Base-by-base conservation (phyloP, 37 sponge, comb jelly and placozoan genomes). In the Crambe crambe region DNA sequence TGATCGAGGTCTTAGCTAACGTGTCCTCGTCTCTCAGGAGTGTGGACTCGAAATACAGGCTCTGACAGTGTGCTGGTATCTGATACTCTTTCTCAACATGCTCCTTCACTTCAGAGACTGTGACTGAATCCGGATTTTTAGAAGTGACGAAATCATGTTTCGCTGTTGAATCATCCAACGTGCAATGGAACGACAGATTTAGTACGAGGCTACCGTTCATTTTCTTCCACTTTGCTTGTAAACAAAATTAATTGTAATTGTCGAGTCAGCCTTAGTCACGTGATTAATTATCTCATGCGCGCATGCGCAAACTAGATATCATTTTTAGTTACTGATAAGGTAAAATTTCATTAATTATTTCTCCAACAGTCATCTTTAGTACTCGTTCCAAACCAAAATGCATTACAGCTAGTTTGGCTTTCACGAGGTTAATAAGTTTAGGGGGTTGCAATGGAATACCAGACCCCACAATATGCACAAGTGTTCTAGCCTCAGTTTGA, bases 361-460 rank as follows among this genome's bases (percentile, higher is more conserved):
- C 71, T 3, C 42, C 71, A 37, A 70, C 71, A 70, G 71, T n/a
- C 42, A 37, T 73, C 20, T 27, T 54, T 20, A 73, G 1, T 6
- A 76, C 42, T 1, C 17, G 1, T 62, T 61, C 63, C 37, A 76
- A 58, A 15, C 76, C 76, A 62, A 76, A 61, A 34, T 37, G 40
- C 21, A 61, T 59, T 35, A 34, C 37, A 22, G 76, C 76, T 9
- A 76, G 76, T 4, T 59, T 62, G 60, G 63, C 61, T 38, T 60
- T 76, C 25, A 40, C 76, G 0, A 76, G 27, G 42, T 37, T 76
- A n/a, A 60, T 1, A 10, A 76, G 63, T 1, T 31, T 37, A 2
- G 76, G 76, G 2, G 63, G 42, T 37, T 76, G 76, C 23, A 60
- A 21, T 15, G 58, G 25, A 29, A 35, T 27, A 26, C 29, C 63